Base-by-base conservation (phyloP, 2,888 invertebrate genomes). In the Meganola albula region DNA sequence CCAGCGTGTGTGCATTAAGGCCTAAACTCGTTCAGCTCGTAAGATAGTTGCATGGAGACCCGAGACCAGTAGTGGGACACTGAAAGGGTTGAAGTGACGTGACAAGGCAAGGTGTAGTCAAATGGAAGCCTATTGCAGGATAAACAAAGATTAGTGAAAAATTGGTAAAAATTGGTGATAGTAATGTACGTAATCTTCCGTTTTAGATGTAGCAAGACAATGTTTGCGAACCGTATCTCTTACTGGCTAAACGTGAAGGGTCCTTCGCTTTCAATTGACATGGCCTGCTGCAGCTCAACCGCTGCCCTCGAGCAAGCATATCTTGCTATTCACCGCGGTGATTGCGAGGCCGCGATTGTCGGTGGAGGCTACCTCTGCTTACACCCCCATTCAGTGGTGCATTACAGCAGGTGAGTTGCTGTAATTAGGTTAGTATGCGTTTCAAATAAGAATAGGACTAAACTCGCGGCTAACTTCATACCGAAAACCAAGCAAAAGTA, bases 351-450 rank as follows among this genome's bases (percentile, higher is more conserved):
- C 0, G 91, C 91, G 8, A 75, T 91, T 12, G 90, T 91, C 1
- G 90, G 88, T 1, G 90, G 90, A 1, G 68, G 82, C 4, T 88
- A 85, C 45, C 52, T 91, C 7, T 88, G 87, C 31, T 55, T 91
- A 13, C 89, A 89, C 43, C 90, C 91, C 1, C 72, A 78, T 27
- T 56, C 64, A 0, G 59, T 68, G 2, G 48, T 79, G 1, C 77
- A 79, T 27, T 70, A 62, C 33, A 59, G 59, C 38, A 72, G 77
- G 79, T 77, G 46, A 34, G 11, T 1, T n/a, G n/a, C 2, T 1
- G 18, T 6, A 16, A 10, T 12, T 11, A 3, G 2, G 6, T 23
- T 5, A 7, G 8, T 1, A n/a, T n/a, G n/a, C n/a, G n/a, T n/a
- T n/a, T n/a, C n/a, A n/a, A n/a, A n/a, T n/a, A n/a, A n/a, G n/a